These are phyloP conservation scores for Saturnia pavonia DNA, from an alignment of 2,888 invertebrate genomes.

Conservation along the genomic window DNA sequence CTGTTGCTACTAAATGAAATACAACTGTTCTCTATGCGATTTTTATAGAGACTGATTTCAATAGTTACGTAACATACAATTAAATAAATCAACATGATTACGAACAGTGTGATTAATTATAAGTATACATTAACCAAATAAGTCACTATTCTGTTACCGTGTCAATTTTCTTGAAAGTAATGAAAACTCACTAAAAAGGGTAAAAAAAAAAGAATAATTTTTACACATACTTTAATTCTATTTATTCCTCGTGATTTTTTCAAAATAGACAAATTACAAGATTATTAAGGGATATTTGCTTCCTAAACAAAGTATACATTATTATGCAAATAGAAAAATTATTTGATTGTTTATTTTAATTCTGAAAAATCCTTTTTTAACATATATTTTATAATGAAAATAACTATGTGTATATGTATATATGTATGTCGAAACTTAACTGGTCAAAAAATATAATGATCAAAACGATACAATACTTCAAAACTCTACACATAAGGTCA, in stretches of 20 bases:
- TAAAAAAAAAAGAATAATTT: neutral
- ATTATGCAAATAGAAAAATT: conserved; percentile 40
- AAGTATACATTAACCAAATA: too few relatives aligned
- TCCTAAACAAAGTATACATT: conserved; percentile 32
- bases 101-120: too few relatives aligned
- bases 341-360: neutral
- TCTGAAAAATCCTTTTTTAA: neutral
- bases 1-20: too few relatives aligned
- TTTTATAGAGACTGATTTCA: too few relatives aligned
- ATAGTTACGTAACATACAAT: too few relatives aligned
- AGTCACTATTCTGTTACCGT: neutral
- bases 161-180: neutral
- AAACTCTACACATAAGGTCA: neutral
- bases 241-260: conserved; percentile 15
- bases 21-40: too few relatives aligned
- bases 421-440: neutral
- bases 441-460: neutral
- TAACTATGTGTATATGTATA: too few relatives aligned
- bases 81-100: too few relatives aligned
- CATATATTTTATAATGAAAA: neutral
- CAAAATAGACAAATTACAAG: conserved; percentile 37
- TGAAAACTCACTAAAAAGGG: neutral
- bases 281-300: conserved; percentile 57
- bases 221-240: conserved; percentile 5
- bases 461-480: neutral